Conservation (phyloP, 2,888 invertebrate genomes). For the Tortrix viridana region DNA sequence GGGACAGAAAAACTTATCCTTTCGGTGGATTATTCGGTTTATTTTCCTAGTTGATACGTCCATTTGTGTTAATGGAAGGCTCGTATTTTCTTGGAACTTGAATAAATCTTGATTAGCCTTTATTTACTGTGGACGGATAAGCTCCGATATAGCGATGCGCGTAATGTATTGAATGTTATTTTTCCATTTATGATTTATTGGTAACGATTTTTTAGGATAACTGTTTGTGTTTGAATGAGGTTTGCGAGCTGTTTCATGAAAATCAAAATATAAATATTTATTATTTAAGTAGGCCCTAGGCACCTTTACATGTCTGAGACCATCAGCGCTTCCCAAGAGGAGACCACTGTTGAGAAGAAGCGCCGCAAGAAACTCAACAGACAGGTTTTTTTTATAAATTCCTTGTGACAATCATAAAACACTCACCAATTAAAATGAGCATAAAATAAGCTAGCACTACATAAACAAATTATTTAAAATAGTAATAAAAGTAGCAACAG, state of each 20-base stretch:
- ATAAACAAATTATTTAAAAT: no score
- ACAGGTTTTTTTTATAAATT: no score
- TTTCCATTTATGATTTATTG: constrained; percentile 26
- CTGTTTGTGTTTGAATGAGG: background rate
- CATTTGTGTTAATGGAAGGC: constrained; percentile 49
- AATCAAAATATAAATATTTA: no score
- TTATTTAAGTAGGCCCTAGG: no score
- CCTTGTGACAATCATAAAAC: no score
- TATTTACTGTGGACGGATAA: constrained; percentile 40
- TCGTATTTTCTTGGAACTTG: constrained; percentile 43
- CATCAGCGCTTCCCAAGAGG: no score
- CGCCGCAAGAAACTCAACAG: no score
- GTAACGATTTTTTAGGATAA: constrained; percentile 11
- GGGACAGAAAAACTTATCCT: constrained; percentile 26
- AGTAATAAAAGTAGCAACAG: no score
- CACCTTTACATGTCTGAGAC: no score
- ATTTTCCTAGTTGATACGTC: constrained; percentile 50
- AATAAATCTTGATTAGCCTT: constrained; percentile 46
- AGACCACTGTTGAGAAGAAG: no score
- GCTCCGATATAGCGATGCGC: constrained; percentile 18
- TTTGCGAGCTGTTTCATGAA: background rate
- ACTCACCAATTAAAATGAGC: no score
- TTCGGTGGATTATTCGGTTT: constrained; percentile 44
- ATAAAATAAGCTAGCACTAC: no score
- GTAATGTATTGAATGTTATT: constrained; percentile 36